These are phyloP conservation scores for Incurvaria masculella DNA, from an alignment of 2,888 invertebrate genomes.

Conservation along the genomic window DNA sequence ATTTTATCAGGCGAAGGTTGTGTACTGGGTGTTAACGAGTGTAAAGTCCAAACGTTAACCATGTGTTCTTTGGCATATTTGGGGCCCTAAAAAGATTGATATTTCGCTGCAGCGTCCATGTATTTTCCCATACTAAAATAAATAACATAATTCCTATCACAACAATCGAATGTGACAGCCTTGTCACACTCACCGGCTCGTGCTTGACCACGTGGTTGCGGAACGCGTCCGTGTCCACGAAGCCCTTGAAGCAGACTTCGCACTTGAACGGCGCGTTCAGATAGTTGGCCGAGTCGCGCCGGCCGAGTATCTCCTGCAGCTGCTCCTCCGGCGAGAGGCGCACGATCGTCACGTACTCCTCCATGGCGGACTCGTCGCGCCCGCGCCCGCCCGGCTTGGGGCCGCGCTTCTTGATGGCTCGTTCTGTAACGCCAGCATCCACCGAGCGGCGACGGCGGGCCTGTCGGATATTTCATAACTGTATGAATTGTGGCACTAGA, in stretches of 20 bases:
- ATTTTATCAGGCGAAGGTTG: not conserved
- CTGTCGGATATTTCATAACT: too few species aligned
- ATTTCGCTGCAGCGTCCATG: not conserved
- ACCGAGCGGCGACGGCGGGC: too few species aligned
- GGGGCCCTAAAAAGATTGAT: not conserved
- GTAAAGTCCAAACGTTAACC: not conserved
- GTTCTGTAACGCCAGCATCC: too few species aligned
- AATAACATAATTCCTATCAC: not conserved
- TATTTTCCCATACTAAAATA: not conserved
- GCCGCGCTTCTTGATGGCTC: not conserved
- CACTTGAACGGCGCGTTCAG: constrained; percentile 39
- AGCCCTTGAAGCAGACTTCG: constrained; percentile 39
- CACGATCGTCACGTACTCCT: not conserved
- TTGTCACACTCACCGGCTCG: constrained; percentile 26
- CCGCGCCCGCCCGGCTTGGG: not conserved
- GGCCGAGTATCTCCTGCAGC: constrained; percentile 5
- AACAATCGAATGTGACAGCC: not conserved
- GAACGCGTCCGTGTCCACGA: constrained; percentile 40
- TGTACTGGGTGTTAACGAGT: not conserved
- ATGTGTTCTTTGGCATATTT: too few species aligned
- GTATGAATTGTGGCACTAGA: too few species aligned
- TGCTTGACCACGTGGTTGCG: constrained; percentile 39
- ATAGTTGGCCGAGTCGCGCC: constrained; percentile 37
- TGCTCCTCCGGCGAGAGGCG: not conserved
- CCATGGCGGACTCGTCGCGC: not conserved